phyloP scores from a whole-genome alignment of 2,113 vertebrate genomes.

The Hemiscyllium ocellatum region DNA sequence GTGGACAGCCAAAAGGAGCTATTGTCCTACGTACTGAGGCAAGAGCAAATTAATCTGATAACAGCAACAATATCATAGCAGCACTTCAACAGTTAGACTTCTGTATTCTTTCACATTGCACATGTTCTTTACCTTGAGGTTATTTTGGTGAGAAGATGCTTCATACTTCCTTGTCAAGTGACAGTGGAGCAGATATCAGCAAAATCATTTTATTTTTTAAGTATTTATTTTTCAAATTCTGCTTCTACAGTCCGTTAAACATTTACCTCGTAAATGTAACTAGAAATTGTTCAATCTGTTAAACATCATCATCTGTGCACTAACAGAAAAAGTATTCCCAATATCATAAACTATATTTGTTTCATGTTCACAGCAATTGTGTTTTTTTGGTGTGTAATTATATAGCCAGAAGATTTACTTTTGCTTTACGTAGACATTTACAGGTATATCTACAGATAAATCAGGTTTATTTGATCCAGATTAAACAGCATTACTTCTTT shows the following conservation, averaged over 20 bases:
- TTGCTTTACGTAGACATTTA: background rate
- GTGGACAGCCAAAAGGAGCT: slow-evolving; percentile 28
- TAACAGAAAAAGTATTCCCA: background rate
- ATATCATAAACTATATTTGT: background rate
- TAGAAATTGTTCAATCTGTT: background rate
- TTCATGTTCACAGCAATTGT: background rate
- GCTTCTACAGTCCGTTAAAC: background rate
- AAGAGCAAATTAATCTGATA: slow-evolving; percentile 31
- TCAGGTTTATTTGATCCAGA: background rate
- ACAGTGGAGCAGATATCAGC: background rate
- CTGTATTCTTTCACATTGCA: background rate
- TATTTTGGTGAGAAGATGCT: background rate
- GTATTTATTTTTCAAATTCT: background rate
- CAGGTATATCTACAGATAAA: background rate
- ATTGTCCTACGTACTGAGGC: slow-evolving; percentile 31
- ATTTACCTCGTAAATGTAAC: background rate
- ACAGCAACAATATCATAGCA: slow-evolving; percentile 8
- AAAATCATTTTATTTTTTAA: background rate
- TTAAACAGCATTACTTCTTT: background rate
- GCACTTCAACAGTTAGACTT: background rate
- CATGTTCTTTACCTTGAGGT: background rate
- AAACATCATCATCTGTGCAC: background rate
- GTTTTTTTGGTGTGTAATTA: background rate
- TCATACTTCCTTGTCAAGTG: background rate
- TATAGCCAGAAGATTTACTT: background rate